Base-by-base conservation (phyloP, 2,888 invertebrate species). In the Brenthis hecate region DNA sequence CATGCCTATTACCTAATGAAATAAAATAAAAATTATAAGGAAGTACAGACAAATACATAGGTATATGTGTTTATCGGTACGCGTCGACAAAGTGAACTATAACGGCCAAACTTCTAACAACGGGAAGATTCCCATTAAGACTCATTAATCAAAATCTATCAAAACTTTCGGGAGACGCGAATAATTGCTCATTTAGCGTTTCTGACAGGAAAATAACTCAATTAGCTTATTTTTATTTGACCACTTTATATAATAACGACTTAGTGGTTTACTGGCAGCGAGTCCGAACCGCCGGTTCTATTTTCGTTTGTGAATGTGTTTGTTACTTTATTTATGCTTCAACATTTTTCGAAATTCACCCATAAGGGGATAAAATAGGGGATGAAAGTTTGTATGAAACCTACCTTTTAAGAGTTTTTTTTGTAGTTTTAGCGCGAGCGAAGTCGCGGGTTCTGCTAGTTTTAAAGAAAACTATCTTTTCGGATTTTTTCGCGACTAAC, bases 61-160 rank as follows among this genome's bases (percentile, higher is more conserved):
- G 32, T 19, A 62, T 53, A 16, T 1, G 8, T 0, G 19, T 28
- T 28, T 60, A 23, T 28, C 28, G n/a, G 51, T 13, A 53, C 51
- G 62, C 53, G 51, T 61, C 61, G 16, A 32, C 51, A 32, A 16
- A 61, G 16, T 53, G 53, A 53, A 62, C 19, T 43, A 54, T 53
- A 62, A 62, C 36, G 36, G 61, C 43, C 53, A 53, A 62, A 62
- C 36, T 62, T 62, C 62, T 43, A 53, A 54, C 32, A 53, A 36
- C 19, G 51, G 51, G 51, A 62, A 62, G 62, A 53, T 62, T 53
- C 19, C 62, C 62, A 62, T 62, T 62, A 62, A 54, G 53, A 36
- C 43, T 4, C 62, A 62, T 62, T 62, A 53, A 62, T 62, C 62
- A 62, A 62, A 62, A 62, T 62, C 62, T 62, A 62, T 62, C 62